phyloP scores from a whole-genome alignment of 92 coral and sea anemone genomes.

The Muricea muricata region DNA sequence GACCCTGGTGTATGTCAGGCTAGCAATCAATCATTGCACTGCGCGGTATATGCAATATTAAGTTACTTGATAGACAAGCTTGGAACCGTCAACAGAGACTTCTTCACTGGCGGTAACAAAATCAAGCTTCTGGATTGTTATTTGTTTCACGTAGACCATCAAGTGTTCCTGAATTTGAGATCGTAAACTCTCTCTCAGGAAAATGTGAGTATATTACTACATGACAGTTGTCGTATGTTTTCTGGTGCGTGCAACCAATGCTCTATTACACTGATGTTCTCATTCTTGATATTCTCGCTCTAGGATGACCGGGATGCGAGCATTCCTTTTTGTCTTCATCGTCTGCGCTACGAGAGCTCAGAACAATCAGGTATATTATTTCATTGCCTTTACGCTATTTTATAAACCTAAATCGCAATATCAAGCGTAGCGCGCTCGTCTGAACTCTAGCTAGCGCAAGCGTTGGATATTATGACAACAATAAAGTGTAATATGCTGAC shows the following conservation, averaged over 20 bases:
- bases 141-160: constrained; percentile 3
- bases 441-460: not conserved
- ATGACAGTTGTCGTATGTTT: not conserved
- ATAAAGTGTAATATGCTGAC: not conserved
- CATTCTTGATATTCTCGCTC: not conserved
- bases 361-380: constrained; percentile 20
- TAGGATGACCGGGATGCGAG: constrained; percentile 44
- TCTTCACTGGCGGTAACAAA: constrained; percentile 26
- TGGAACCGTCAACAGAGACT: constrained; percentile 38
- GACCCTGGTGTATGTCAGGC: constrained; percentile 15
- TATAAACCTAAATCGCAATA: not conserved
- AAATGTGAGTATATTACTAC: constrained; percentile 4
- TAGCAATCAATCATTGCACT: constrained; percentile 39
- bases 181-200: not conserved
- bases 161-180: constrained; percentile 4
- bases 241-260: not conserved
- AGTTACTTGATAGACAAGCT: constrained; percentile 45
- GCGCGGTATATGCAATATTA: constrained; percentile 36
- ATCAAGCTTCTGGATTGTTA: constrained; percentile 26
- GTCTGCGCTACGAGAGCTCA: constrained; percentile 14
- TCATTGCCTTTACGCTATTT: not conserved
- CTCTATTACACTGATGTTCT: not conserved
- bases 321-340: constrained; percentile 42
- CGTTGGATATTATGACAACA: not conserved
- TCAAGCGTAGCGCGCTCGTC: not conserved